These are phyloP conservation scores for Micropoecilia bifurca DNA, from an alignment of 2,797 vertebrate species.

Conservation along the genomic window DNA sequence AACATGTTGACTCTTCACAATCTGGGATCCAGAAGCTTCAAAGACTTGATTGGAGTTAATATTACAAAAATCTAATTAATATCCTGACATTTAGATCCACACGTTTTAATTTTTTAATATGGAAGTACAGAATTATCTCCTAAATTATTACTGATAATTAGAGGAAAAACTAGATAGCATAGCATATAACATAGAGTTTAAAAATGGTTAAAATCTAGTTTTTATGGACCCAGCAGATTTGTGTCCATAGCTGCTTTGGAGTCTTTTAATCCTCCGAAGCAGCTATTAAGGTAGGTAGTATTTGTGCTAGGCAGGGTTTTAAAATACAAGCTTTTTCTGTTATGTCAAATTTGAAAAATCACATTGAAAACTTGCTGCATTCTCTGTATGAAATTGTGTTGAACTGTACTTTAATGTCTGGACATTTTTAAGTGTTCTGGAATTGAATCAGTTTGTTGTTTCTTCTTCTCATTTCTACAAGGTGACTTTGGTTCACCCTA, in stretches of 20 bases:
- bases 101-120: too few relatives aligned
- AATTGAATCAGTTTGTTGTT: neutral
- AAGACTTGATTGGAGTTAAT: neutral
- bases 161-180: neutral
- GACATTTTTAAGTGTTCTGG: neutral
- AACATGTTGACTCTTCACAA: neutral
- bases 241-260: too few relatives aligned
- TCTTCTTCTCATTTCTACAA: neutral
- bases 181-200: neutral
- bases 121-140: too few relatives aligned
- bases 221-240: neutral
- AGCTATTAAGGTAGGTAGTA: neutral
- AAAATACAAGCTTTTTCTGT: neutral
- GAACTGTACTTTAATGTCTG: neutral
- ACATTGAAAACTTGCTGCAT: neutral
- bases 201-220: neutral
- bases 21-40: neutral
- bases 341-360: neutral
- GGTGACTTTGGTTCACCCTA: slow-evolving; percentile 35
- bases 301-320: neutral
- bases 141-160: too few relatives aligned
- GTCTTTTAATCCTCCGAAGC: neutral
- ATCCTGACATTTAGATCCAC: neutral
- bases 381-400: neutral
- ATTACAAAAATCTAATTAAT: neutral